These are phyloP conservation scores for Rhagophthalmus giganteus DNA, from an alignment of 2,888 invertebrate genomes.

Conservation along the genomic window DNA sequence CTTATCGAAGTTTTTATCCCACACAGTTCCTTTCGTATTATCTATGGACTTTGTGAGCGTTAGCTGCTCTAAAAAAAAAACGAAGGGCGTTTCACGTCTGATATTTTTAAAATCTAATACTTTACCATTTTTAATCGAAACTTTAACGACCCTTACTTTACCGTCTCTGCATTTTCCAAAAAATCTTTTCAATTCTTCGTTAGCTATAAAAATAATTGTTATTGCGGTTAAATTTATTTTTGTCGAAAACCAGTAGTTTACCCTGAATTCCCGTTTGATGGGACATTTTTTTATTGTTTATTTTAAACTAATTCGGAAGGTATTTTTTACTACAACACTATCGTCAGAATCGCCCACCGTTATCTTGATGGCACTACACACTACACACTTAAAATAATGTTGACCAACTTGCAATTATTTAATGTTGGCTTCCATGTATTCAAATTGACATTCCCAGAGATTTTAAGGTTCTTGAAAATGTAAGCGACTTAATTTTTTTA, in stretches of 20 bases:
- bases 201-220: conserved; percentile 62
- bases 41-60: conserved; percentile 59
- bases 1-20: conserved; percentile 86
- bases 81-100: not conserved
- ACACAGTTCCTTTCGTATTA: conserved; percentile 69
- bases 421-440: too few relatives aligned
- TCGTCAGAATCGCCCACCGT: too few relatives aligned
- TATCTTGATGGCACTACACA: too few relatives aligned
- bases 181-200: conserved; percentile 77
- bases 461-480: too few relatives aligned
- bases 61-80: conserved; percentile 68
- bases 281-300: conserved; percentile 79
- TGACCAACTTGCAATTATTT: too few relatives aligned
- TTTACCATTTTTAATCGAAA: conserved; percentile 85
- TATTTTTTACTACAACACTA: too few relatives aligned
- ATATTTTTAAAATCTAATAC: conserved; percentile 22
- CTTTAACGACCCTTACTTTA: conserved; percentile 77
- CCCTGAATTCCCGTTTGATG: conserved; percentile 91
- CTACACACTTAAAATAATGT: too few relatives aligned
- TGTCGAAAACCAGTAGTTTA: conserved; percentile 50
- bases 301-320: too few relatives aligned
- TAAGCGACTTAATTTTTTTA: too few relatives aligned
- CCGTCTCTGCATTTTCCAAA: conserved; percentile 83
- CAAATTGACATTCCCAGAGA: too few relatives aligned
- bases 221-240: conserved; percentile 3